These are phyloP conservation scores for Lemur catta DNA, from an alignment of 2,797 vertebrate genomes.

Conservation along the genomic window DNA sequence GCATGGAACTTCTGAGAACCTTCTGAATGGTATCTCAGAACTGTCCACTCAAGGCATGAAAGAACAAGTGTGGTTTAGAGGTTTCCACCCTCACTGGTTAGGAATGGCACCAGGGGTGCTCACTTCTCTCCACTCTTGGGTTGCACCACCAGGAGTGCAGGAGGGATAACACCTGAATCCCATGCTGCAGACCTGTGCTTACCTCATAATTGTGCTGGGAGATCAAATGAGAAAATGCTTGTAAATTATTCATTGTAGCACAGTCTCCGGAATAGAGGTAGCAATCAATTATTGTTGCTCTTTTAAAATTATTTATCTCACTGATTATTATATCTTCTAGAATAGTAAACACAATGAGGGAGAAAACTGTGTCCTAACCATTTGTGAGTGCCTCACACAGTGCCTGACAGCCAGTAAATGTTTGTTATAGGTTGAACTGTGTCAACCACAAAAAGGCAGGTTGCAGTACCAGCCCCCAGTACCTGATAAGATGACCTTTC, in stretches of 20 bases:
- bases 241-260: neutral
- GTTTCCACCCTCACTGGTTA: neutral
- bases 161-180: fast-evolving
- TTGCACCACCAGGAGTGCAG: fast-evolving
- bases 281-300: neutral
- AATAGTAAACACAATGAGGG: neutral
- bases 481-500: neutral
- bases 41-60: neutral
- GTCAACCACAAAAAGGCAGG: neutral
- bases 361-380: neutral
- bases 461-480: neutral
- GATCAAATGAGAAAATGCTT: neutral
- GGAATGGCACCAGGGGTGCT: neutral
- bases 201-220: neutral
- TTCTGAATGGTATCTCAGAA: neutral
- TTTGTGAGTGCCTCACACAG: neutral
- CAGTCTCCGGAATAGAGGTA: neutral
- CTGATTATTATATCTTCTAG: neutral
- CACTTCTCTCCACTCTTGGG: neutral
- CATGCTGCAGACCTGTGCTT: neutral
- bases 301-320: neutral
- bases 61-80: neutral
- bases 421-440: neutral
- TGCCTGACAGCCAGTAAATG: too few species aligned
- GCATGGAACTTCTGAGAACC: neutral